Conservation (phyloP, 2,888 invertebrate species). For the Cepaea hortensis region DNA sequence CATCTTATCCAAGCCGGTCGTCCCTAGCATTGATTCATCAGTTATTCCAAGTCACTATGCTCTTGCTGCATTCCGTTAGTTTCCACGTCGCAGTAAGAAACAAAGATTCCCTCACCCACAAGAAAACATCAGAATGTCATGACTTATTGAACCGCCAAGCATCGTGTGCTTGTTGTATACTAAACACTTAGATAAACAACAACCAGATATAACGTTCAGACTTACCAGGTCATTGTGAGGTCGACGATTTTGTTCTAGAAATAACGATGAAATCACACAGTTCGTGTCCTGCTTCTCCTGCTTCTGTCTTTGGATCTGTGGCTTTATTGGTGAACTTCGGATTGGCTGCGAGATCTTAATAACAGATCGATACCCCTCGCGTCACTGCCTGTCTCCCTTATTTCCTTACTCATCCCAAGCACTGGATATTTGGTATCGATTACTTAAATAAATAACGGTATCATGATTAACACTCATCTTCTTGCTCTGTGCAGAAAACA, state of each 20-base stretch:
- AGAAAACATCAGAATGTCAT: too few relatives aligned
- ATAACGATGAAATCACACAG: neutral
- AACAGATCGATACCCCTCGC: conserved; percentile 17
- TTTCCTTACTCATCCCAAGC: neutral
- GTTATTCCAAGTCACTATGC: too few relatives aligned
- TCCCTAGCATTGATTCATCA: too few relatives aligned
- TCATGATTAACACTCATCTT: neutral
- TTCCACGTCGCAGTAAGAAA: too few relatives aligned
- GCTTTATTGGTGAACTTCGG: neutral
- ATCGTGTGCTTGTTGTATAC: too few relatives aligned
- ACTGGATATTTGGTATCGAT: conserved; percentile 1
- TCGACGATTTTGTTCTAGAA: neutral
- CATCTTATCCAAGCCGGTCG: too few relatives aligned
- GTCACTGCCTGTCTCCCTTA: neutral
- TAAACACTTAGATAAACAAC: too few relatives aligned
- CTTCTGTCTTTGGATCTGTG: neutral
- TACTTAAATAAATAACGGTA: neutral
- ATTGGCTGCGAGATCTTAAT: conserved; percentile 1
- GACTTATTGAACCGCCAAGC: too few relatives aligned
- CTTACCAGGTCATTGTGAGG: neutral
- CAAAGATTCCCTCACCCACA: too few relatives aligned
- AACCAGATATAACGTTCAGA: neutral
- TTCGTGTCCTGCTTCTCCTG: neutral
- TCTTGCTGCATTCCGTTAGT: too few relatives aligned
- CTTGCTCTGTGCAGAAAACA: neutral